Evolutionary conservation across 2,797 vertebrate species (phyloP).

Genomic region (Phrynocephalus forsythii): DNA sequence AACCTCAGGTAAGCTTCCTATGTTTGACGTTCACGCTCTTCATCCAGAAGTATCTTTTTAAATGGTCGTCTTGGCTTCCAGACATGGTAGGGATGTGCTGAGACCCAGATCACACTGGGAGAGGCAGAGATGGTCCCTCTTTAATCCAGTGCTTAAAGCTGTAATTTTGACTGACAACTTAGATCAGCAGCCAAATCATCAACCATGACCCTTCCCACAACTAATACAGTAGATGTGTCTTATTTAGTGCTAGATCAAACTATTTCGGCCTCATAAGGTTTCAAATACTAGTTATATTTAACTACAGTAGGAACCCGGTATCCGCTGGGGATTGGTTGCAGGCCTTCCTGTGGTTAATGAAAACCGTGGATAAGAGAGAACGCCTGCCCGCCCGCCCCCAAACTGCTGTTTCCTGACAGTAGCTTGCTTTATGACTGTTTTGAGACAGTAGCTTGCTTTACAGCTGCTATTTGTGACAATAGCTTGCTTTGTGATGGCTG

Average conservation of each 20-base stretch:
- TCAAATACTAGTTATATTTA: background rate
- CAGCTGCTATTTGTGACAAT: too few species aligned
- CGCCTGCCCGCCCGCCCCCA: too few species aligned
- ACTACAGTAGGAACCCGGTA: too few species aligned
- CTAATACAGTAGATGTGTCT: too few species aligned
- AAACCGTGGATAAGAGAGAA: too few species aligned
- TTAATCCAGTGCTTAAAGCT: background rate
- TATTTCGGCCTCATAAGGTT: background rate
- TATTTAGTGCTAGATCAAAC: background rate
- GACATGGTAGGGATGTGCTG: background rate
- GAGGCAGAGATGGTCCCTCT: background rate
- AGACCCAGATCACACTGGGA: background rate
- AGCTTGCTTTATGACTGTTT: too few species aligned
- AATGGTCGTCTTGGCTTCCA: background rate
- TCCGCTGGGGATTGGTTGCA: too few species aligned
- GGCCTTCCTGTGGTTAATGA: too few species aligned
- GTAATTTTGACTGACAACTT: background rate
- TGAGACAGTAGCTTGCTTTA: too few species aligned
- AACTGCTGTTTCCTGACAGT: too few species aligned
- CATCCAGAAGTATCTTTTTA: background rate
- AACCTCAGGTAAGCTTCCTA: background rate
- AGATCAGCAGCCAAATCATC: background rate
- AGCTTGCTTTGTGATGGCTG: too few species aligned
- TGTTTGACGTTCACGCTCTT: background rate
- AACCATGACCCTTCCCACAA: background rate